Evolutionary conservation across 23 tunicate genomes (phyloP).

Genomic region (Phallusia fumigata): DNA sequence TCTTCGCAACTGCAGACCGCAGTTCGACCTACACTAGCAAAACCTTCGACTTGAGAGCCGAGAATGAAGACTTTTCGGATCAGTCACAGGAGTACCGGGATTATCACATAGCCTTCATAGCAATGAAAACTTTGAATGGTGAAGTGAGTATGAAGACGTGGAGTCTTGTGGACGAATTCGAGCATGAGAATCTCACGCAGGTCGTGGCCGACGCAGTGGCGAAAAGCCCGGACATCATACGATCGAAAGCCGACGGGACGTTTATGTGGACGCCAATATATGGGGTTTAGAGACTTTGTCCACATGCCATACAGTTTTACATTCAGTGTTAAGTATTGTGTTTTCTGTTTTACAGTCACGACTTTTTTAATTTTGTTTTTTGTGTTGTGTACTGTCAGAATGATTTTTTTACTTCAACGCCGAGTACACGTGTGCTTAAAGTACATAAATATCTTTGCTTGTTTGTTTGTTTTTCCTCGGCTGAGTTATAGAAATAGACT

Average conservation of each 20-base stretch:
- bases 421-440: no score
- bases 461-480: no score
- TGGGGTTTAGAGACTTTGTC: not conserved
- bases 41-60: not conserved
- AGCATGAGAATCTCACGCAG: slow-evolving; percentile 2
- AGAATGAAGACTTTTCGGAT: not conserved
- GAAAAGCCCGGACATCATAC: slow-evolving; percentile 8
- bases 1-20: not conserved
- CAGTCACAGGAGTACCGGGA: slow-evolving; percentile 19
- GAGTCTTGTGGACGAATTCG: slow-evolving; percentile 9
- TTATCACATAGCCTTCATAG: slow-evolving; percentile 4
- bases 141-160: slow-evolving; percentile 13
- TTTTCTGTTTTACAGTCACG: not conserved
- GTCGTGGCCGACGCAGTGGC: not conserved
- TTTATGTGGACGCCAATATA: slow-evolving; percentile 10
- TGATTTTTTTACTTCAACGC: no score
- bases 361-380: no score
- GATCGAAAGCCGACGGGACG: not conserved
- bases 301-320: not conserved
- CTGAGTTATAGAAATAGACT: no score
- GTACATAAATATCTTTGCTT: no score
- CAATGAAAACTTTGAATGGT: not conserved
- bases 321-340: not conserved
- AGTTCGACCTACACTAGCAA: not conserved
- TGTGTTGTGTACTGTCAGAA: no score